Percentiles rank a stretch among this genome's conserved stretches.
These are phyloP conservation scores for Eucera pruinosa DNA, from an alignment of 2,888 invertebrate genomes.

Conservation along the genomic window DNA sequence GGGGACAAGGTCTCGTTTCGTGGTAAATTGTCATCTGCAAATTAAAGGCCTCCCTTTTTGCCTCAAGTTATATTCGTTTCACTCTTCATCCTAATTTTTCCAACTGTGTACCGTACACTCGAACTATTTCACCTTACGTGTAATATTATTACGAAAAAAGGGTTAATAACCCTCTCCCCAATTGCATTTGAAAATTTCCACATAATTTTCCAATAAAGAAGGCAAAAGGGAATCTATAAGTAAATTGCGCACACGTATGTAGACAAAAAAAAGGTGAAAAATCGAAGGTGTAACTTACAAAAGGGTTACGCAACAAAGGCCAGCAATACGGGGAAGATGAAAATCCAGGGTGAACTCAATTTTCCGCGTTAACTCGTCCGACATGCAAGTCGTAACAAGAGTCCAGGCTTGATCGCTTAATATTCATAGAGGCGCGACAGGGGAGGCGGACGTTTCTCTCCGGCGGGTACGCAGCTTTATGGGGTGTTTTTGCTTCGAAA, in stretches of 20 bases:
- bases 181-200: too few species aligned
- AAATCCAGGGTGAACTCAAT: slow-evolving; percentile 59
- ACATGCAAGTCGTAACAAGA: slow-evolving; percentile 59
- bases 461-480: slow-evolving; percentile 55
- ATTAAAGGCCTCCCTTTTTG: not conserved
- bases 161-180: too few species aligned
- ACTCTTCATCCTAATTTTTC: not conserved
- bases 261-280: not conserved
- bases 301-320: slow-evolving; percentile 16
- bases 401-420: slow-evolving; percentile 57
- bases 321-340: slow-evolving; percentile 32
- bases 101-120: too few species aligned
- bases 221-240: not conserved
- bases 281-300: slow-evolving; percentile 6
- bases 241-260: not conserved
- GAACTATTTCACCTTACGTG: too few species aligned
- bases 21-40: not conserved
- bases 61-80: not conserved
- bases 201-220: not conserved
- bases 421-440: slow-evolving; percentile 58
- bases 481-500: slow-evolving; percentile 63
- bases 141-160: too few species aligned
- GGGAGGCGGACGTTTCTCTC: slow-evolving; percentile 51
- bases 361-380: slow-evolving; percentile 58
- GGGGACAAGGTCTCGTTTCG: not conserved